Conservation (phyloP, 2,113 vertebrate species). For the Dasyurus viverrinus region DNA sequence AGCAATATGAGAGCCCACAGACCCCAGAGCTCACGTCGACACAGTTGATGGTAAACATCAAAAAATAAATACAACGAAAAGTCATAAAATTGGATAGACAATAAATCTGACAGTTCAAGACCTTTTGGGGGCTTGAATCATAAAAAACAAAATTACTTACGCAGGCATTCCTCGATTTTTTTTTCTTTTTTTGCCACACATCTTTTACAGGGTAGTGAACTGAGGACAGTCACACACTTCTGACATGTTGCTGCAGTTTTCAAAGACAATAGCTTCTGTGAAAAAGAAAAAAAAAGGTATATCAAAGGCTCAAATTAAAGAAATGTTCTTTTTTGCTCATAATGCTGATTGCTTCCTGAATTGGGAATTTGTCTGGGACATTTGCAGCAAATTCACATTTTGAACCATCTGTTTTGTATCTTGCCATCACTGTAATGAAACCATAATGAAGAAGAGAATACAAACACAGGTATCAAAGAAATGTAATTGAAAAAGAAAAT, state of each 20-base stretch:
- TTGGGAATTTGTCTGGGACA: conserved; percentile 9
- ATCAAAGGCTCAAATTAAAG: conserved; percentile 65
- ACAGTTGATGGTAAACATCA: conserved; percentile 85
- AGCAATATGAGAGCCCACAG: conserved; percentile 83
- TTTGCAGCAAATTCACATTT: conserved; percentile 50
- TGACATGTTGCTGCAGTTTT: conserved; percentile 72
- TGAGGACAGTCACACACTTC: conserved; percentile 77
- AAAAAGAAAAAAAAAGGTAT: conserved; percentile 62
- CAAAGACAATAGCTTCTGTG: conserved; percentile 64
- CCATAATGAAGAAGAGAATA: conserved; percentile 25
- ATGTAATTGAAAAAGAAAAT: neutral
- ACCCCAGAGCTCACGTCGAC: conserved; percentile 73
- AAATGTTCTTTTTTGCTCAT: conserved; percentile 57
- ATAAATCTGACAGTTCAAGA: conserved; percentile 89
- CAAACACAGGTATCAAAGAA: neutral
- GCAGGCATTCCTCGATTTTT: conserved; percentile 79
- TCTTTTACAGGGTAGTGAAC: conserved; percentile 77
- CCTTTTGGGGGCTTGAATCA: conserved; percentile 83
- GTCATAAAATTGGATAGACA: conserved; percentile 85
- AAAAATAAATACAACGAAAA: conserved; percentile 86
- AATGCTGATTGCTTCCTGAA: conserved; percentile 60
- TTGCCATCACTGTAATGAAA: conserved; percentile 21
- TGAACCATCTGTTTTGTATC: conserved; percentile 46
- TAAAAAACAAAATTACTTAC: conserved; percentile 86
- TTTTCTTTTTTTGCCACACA: conserved; percentile 67